Conservation (phyloP, 2,797 vertebrate genomes). For the Anguilla anguilla region DNA sequence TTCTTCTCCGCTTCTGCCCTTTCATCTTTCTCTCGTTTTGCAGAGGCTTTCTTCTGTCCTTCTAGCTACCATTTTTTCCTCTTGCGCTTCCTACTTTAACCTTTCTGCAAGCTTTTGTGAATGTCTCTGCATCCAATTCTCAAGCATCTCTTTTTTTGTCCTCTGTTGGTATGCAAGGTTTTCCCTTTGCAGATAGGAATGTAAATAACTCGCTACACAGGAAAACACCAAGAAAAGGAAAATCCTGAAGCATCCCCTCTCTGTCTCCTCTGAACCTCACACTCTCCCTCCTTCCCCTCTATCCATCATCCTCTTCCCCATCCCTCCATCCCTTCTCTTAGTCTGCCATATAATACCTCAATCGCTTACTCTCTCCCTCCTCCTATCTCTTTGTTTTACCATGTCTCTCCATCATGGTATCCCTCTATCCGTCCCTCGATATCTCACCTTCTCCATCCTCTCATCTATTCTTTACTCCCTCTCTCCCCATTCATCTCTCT, state of each 20-base stretch:
- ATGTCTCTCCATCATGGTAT: background rate
- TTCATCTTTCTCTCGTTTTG: background rate
- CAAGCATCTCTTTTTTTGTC: no score
- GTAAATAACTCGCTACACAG: background rate
- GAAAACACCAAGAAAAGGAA: background rate
- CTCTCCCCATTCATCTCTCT: constrained; percentile 35
- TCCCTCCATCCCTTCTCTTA: constrained; percentile 32
- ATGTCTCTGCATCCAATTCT: background rate
- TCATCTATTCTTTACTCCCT: constrained; percentile 16
- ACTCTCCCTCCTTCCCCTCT: background rate
- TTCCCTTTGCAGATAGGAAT: background rate
- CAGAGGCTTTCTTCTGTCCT: background rate
- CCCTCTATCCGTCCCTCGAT: constrained; percentile 19
- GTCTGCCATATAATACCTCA: constrained; percentile 29
- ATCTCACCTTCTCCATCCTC: background rate
- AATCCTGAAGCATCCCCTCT: background rate
- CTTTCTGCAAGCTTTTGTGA: background rate
- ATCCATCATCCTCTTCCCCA: constrained; percentile 32
- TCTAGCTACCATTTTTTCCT: background rate
- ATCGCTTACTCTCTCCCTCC: constrained; percentile 4
- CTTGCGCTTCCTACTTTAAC: background rate
- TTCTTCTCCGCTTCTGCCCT: background rate
- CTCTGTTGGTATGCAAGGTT: background rate
- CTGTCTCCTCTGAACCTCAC: constrained; percentile 11
- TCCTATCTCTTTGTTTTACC: background rate